Evolutionary conservation across 2,888 invertebrate species (phyloP).

Genomic region (Eupithecia centaureata): DNA sequence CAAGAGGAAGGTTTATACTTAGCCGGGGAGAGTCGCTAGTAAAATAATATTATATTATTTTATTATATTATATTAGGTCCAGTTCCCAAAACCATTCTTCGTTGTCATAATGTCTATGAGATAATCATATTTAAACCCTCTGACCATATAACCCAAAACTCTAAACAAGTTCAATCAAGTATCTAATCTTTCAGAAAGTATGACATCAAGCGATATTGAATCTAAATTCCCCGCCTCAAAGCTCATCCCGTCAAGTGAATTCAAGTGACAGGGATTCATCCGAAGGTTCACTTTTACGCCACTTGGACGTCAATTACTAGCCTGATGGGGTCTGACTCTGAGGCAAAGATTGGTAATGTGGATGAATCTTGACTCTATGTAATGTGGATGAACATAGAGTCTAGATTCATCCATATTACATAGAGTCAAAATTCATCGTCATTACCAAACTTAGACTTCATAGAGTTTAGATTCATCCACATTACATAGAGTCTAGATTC

Average conservation of each 20-base stretch:
- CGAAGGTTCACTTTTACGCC: slow-evolving; percentile 67
- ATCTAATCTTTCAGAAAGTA: neutral
- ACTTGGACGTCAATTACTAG: slow-evolving; percentile 49
- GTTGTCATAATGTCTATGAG: neutral
- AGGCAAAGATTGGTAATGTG: neutral
- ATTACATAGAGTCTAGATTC: no score
- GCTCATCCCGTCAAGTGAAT: slow-evolving; percentile 9
- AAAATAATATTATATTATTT: no score
- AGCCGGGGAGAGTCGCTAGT: no score
- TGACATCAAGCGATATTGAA: slow-evolving; percentile 13
- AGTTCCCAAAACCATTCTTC: neutral
- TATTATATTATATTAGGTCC: no score
- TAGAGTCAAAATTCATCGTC: neutral
- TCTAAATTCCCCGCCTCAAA: slow-evolving; percentile 7
- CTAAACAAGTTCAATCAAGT: neutral
- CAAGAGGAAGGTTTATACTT: no score
- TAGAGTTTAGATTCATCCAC: no score
- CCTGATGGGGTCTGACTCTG: slow-evolving; percentile 30
- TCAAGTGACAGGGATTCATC: slow-evolving; percentile 34
- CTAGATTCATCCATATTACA: no score
- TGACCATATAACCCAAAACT: neutral
- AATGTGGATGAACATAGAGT: no score
- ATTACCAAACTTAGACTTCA: neutral
- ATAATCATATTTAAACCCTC: neutral
- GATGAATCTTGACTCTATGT: neutral